Evolutionary conservation across 2,113 vertebrate genomes (phyloP).

Genomic region (Grus americana): DNA sequence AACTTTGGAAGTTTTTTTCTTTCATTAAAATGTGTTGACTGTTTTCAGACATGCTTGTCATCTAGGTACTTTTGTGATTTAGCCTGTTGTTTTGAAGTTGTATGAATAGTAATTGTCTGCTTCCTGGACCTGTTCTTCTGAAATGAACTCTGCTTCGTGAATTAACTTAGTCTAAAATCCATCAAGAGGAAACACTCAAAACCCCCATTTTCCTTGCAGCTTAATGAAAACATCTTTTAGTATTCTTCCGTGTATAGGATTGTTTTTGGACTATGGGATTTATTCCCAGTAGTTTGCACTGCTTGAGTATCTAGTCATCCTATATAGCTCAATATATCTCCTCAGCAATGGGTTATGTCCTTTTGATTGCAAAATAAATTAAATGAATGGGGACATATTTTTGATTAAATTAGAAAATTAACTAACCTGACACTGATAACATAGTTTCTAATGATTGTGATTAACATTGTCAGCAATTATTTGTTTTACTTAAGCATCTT

Average conservation of each 20-base stretch:
- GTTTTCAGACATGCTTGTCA: not conserved
- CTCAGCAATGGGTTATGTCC: not conserved
- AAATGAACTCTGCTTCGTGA: not conserved
- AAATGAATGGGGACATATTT: not conserved
- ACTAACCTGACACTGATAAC: not conserved
- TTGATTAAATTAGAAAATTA: not conserved
- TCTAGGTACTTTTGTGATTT: not conserved
- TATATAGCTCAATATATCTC: not conserved
- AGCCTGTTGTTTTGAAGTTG: not conserved
- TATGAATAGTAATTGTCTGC: not conserved
- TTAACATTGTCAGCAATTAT: not conserved
- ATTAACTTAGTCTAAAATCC: not conserved
- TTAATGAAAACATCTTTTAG: not conserved
- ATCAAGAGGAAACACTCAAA: not conserved
- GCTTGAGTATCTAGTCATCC: not conserved
- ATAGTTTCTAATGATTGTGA: not conserved
- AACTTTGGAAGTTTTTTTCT: not conserved
- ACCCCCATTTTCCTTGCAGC: not conserved
- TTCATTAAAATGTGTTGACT: not conserved
- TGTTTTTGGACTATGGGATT: not conserved
- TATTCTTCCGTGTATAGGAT: not conserved
- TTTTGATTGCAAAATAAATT: not conserved
- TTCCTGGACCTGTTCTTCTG: not conserved
- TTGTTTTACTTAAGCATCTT: not conserved
- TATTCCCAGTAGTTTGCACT: not conserved